These are phyloP conservation scores for Bemisia tabaci DNA, from an alignment of 1,140 invertebrate genomes.

Conservation along the genomic window DNA sequence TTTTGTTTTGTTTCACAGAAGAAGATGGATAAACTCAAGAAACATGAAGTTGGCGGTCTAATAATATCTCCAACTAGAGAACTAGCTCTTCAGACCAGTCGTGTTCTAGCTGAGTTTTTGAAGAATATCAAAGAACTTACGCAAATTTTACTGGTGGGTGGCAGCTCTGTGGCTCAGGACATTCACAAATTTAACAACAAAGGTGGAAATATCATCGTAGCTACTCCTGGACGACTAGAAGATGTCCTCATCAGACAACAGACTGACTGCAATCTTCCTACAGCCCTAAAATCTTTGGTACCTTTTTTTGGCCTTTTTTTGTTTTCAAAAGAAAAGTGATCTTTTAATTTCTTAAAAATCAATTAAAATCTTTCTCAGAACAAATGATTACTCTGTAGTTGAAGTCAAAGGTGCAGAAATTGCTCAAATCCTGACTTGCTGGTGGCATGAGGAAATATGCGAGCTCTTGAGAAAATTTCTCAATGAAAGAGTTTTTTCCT, in stretches of 20 bases:
- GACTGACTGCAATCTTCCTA: conserved; percentile 43
- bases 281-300: conserved; percentile 57
- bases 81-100: conserved; percentile 74
- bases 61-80: conserved; percentile 90
- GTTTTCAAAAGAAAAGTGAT: not conserved
- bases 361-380: no score
- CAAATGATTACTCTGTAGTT: no score
- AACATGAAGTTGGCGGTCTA: conserved; percentile 69
- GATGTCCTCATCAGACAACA: conserved; percentile 57
- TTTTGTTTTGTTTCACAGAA: conserved; percentile 16
- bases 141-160: conserved; percentile 65
- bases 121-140: conserved; percentile 34
- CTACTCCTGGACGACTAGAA: conserved; percentile 83
- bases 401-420: no score
- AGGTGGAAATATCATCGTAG: conserved; percentile 76
- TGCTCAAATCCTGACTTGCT: no score
- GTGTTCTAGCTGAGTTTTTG: conserved; percentile 53
- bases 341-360: no score
- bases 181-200: conserved; percentile 46
- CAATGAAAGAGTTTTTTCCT: no score
- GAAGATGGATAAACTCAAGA: conserved; percentile 45
- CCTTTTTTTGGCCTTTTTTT: conserved; percentile 14
- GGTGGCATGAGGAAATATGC: no score
- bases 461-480: no score
- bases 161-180: conserved; percentile 58